Base-by-base conservation (phyloP, 2,888 invertebrate genomes). In the Phorcus lineatus region DNA sequence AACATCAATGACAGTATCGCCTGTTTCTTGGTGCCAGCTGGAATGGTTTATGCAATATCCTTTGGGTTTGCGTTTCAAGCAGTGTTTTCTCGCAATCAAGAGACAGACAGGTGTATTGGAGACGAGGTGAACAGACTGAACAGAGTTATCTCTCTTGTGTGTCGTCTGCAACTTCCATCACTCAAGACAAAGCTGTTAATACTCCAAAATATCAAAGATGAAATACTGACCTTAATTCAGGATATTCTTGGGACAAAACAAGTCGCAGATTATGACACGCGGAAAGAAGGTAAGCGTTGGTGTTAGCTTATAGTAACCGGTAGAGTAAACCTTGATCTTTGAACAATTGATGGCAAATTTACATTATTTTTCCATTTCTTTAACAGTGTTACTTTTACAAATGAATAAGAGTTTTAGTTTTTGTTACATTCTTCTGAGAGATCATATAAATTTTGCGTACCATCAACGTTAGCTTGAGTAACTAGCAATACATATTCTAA, bases 11-110 rank as follows among this genome's bases (percentile, higher is more conserved):
- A 89, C 55, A 88, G 88, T 47, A 89, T 90, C 28, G 83, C 88
- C n/a, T 90, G 90, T 67, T 90, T 89, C 80, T 80, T 89, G 11
- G 87, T 87, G 0, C 90, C 90, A 7, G 89, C 90, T 0, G 89
- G 89, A 3, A 80, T 89, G 77, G 90, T 90, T 9, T 90, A 90
- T 74, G 90, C 90, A 36, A 88, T 88, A 7, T 86, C 87, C 0
- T 90, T 90, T 80, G 90, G 89, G 17, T 89, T 89, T 78, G 90
- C 89, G 0, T 90, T 90, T 76, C 87, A 88, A 62, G 85, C 85
- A 55, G 90, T 88, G 1, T 70, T 87, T n/a, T 79, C 78, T n/a
- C 88, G 88, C 54, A 88, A 88, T 53, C 77, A 74, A 3, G 85
- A 84, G 16, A 85, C 86, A 9, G 79, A 86, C 17, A 77, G 70